A percentile compares a stretch with the other conserved stretches of the same genome.
Evolutionary conservation across 2,888 invertebrate species (phyloP).

Genomic region (Torymus auratus): DNA sequence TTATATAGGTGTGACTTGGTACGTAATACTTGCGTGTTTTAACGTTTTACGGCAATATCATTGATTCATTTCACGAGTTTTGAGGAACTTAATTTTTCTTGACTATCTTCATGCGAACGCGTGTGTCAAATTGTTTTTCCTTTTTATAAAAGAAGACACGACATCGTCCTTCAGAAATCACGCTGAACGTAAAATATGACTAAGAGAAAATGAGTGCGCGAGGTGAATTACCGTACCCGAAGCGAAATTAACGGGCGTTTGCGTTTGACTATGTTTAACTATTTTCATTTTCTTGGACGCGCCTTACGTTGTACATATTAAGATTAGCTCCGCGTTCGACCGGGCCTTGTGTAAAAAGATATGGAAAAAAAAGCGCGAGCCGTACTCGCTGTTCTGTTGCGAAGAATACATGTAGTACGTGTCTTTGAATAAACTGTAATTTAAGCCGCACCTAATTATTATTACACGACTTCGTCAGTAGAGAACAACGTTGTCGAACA

Average conservation of each 20-base stretch:
- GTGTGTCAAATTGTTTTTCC: too few species aligned
- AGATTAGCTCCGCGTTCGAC: conserved; percentile 32
- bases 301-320: conserved; percentile 49
- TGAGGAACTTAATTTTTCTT: neutral
- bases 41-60: neutral
- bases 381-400: conserved; percentile 11
- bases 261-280: neutral
- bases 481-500: conserved; percentile 51
- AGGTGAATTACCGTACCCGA: conserved; percentile 2
- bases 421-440: neutral
- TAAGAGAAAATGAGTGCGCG: neutral
- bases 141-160: too few species aligned
- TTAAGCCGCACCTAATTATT: conserved; percentile 16
- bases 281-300: conserved; percentile 20
- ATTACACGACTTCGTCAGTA: conserved; percentile 15
- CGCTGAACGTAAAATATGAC: too few species aligned
- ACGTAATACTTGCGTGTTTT: neutral
- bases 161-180: too few species aligned
- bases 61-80: neutral
- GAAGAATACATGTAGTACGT: conserved; percentile 3
- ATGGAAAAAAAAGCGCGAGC: neutral
- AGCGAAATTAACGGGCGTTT: neutral
- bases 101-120: neutral
- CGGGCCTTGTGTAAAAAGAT: conserved; percentile 17
- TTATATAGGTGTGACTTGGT: neutral